Evolutionary conservation across 2,113 vertebrate genomes (phyloP).

Genomic region (Elanoides forficatus): DNA sequence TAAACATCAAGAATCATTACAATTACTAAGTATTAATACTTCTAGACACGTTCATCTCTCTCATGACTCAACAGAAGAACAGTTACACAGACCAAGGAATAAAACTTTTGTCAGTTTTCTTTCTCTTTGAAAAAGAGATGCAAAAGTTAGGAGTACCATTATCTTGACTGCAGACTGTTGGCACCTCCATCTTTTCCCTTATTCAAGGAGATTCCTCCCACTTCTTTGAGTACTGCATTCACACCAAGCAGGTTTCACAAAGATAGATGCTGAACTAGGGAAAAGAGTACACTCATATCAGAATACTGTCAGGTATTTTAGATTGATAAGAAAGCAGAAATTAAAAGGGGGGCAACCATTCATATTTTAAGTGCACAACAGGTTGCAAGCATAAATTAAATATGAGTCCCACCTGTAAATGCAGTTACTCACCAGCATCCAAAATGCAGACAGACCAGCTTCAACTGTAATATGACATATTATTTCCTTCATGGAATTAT

Average conservation of each 20-base stretch:
- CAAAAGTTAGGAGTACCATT: constrained; percentile 55
- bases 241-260: not conserved
- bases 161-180: constrained; percentile 36
- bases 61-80: not conserved
- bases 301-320: not conserved
- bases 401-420: not conserved
- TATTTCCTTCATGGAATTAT: not conserved
- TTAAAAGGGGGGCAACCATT: not conserved
- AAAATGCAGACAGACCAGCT: not conserved
- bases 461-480: not conserved
- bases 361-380: not conserved
- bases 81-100: not conserved
- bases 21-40: not conserved
- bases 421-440: not conserved
- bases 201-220: constrained; percentile 10
- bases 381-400: not conserved
- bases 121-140: not conserved
- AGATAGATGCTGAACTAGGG: not conserved
- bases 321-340: not conserved
- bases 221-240: constrained; percentile 58
- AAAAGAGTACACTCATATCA: not conserved
- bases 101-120: not conserved
- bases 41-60: not conserved
- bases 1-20: not conserved
- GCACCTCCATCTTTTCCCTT: constrained; percentile 51